Base-by-base conservation (phyloP, 1,140 invertebrate genomes). In the Cylas formicarius region DNA sequence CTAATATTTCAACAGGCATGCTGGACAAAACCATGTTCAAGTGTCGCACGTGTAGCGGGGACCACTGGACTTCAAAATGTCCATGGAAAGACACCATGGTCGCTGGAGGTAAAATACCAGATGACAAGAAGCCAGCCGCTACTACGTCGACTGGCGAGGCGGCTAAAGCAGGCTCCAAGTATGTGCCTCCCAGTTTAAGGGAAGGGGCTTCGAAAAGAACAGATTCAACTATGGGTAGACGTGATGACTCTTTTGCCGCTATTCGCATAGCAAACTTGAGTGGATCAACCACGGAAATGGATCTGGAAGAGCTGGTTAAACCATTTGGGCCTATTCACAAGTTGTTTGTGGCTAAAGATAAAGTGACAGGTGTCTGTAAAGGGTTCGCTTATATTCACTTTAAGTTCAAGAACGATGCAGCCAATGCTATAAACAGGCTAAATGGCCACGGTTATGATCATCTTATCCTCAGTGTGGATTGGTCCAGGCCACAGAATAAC, bases 371-470 rank as follows among this genome's bases (percentile, higher is more conserved):
- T 18, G 67, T 77, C n/a, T 90, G 86, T 70, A 88, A 90, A 73
- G 86, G 86, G 32, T 98, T 97, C 73, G 94, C 94, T 20, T 99
- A 97, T 62, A 87, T 98, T 31, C 95, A 95, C 61, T 98, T 92
- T 67, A 90, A 88, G 63, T 81, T 82, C 45, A 75, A 82, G 54
- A 78, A 82, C 57, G 90, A 96, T 71, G 95, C 96, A 23, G 84
- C 88, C 11, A 80, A 83, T 58, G 96, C 96, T 44, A 97, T 99
- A 56, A 69, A 80, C 44, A 76, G 75, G 28, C 78, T 99, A 4
- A 88, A 97, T 67, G 95, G 94, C 2, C 86, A 90, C 69, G 94
- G 95, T 46, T 98, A 98, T 67, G 94, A 98, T 72, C 94, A 99
- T 75, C 77, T 99, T 38, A 99, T 99, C 65, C 71, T 99, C 8